Percentiles rank a stretch among this genome's conserved stretches.
These are phyloP conservation scores for Melieria picta DNA, from an alignment of 2,888 invertebrate species.

Conservation along the genomic window DNA sequence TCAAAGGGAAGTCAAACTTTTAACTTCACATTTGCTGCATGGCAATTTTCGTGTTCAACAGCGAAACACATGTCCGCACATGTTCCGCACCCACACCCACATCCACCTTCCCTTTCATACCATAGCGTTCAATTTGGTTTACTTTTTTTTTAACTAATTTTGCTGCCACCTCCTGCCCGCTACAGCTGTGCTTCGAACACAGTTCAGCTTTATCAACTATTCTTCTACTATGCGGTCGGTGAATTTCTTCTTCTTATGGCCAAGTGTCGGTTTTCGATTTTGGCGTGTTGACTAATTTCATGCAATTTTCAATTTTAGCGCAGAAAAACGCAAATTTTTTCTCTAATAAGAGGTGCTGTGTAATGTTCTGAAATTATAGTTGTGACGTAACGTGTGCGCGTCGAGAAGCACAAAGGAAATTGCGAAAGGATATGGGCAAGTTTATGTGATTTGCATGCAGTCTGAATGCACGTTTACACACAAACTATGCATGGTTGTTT, in stretches of 20 bases:
- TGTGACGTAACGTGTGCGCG: no score
- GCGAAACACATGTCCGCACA: no score
- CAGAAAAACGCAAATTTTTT: neutral
- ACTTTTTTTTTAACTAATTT: conserved; percentile 6
- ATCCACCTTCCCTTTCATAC: no score
- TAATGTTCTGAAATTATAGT: no score
- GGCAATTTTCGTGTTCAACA: conserved; percentile 15
- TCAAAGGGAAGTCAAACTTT: conserved; percentile 9
- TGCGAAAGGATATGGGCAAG: no score
- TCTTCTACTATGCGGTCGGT: neutral
- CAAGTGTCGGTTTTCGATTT: neutral
- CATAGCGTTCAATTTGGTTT: neutral
- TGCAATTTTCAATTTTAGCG: conserved; percentile 12
- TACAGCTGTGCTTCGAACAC: no score
- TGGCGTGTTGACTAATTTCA: conserved; percentile 22
- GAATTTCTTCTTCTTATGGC: neutral
- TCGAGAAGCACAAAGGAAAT: no score
- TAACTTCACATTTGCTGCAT: conserved; percentile 16
- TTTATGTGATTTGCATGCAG: no score
- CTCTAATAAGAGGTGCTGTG: neutral
- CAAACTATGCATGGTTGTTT: no score
- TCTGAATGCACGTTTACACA: no score
- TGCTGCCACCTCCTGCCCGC: neutral
- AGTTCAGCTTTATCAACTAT: neutral
- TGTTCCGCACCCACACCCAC: no score